Base-by-base conservation (phyloP, 2,797 vertebrate species). In the Scolopax rusticola region DNA sequence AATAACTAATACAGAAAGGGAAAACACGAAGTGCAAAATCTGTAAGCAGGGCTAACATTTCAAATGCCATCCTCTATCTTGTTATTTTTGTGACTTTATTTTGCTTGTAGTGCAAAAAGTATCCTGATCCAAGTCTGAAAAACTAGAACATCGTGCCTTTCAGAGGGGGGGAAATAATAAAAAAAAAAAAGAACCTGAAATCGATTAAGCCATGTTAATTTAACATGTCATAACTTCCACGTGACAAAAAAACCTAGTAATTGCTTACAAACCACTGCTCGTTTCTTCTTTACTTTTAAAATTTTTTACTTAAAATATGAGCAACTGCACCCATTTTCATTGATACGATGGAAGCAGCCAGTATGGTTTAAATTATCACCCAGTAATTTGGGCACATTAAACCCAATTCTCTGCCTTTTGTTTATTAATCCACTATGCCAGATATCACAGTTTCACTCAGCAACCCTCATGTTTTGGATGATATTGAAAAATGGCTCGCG, bases 401-500 rank as follows among this genome's bases (percentile, higher is more conserved):
- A 97, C 76, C 85, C 76, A 95, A 93, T 90, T 95, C 89, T 94
- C 81, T 89, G 82, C 83, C 90, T 90, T 97, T 97, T 87, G 90
- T 96, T 97, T 95, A 96, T 94, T 94, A 95, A 93, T 93, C 70
- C 89, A 61, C 90, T 87, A 85, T 71, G 89, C 91, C 82, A 93
- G 89, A 79, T 93, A 95, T 76, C 85, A 51, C 88, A 68, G 93
- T 74, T 95, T 93, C 91, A 82, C 92, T 71, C 91, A 95, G 91
- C 95, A 97, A 80, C 77, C 84, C 54, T 54, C 80, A 77, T 91
- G 88, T 84, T 97, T 93, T 54, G 56, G 95, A 97, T 95, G 95
- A 93, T 73, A 92, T 85, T 95, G 93, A 96, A 97, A 97, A 98
- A 97, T 84, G 81, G 81, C 63, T 85, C 60, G 17, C 84, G 86